phyloP scores from a whole-genome alignment of 2,888 invertebrate species.

The Andrena camellia region DNA sequence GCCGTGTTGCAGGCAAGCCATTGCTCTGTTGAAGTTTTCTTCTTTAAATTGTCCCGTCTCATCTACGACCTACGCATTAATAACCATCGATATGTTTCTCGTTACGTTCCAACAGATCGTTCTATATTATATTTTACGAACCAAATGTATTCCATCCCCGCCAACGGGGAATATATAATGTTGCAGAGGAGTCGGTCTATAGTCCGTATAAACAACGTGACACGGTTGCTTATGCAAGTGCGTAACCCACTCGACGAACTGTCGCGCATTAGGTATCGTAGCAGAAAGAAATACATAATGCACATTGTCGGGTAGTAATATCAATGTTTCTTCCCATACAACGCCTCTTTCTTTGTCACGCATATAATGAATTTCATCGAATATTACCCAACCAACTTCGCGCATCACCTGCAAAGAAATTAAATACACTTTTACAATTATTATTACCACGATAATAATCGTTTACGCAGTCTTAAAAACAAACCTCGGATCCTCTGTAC shows the following conservation, averaged over 20 bases:
- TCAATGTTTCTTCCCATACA: conserved; percentile 99
- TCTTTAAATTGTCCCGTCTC: conserved; percentile 96
- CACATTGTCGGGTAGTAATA: conserved; percentile 98
- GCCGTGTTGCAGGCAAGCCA: conserved; percentile 94
- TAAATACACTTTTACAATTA: conserved; percentile 24
- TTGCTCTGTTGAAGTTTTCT: conserved; percentile 99
- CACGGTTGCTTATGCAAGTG: conserved; percentile 98
- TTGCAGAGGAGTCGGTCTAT: conserved; percentile 98
- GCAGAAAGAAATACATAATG: conserved; percentile 99
- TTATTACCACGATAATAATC: background rate
- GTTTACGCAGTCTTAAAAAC: background rate
- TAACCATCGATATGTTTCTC: background rate
- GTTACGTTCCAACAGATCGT: background rate
- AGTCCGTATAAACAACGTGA: conserved; percentile 99
- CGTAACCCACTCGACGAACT: conserved; percentile 97
- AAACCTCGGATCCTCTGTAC: conserved; percentile 97
- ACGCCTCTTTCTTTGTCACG: conserved; percentile 99
- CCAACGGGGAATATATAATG: conserved; percentile 99
- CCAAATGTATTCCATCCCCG: conserved; percentile 97
- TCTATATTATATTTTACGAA: conserved; percentile 81
- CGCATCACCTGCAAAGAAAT: conserved; percentile 90
- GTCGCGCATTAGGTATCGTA: conserved; percentile 99
- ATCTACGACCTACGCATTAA: conserved; percentile 79
- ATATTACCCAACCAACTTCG: conserved; percentile 99
- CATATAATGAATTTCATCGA: conserved; percentile 99